Evolutionary conservation across 2,113 vertebrate genomes (phyloP), one percentile per base, ranked within the genome.

Genomic region (Triplophysa rosa): DNA sequence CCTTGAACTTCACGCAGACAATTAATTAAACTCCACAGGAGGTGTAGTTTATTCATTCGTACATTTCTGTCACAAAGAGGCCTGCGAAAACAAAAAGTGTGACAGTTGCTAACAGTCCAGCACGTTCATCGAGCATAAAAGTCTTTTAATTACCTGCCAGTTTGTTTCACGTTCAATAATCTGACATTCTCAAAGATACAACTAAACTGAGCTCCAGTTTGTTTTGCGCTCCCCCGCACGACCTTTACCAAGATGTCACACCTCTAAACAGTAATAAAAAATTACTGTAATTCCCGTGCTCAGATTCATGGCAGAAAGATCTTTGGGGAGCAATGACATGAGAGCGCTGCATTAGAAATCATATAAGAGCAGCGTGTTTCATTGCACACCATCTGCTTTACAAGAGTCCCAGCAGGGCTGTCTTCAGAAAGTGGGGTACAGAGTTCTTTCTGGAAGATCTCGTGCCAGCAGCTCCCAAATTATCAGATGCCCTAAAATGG

Each of bases 301-400:
- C 82, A 80, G 33, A 79, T 76, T 54, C 33, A 69, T 66, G 82
- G 26, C 77, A 80, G 26, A n/a, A 33, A n/a, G 49, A 59, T 52
- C 66, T 67, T 70, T n/a, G 19, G 67, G 63, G 79, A 81, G 62
- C 21, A 16, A 73, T 40, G 42, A 45, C 47, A 47, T n/a, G 16
- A 78, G 47, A 72, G 54, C 4, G 49, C 17, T 52, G 63, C 49
- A 47, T 7, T 12, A 52, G 68, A 54, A 78, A 67, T 63, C 73
- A 68, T 33, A 47, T 58, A 80, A 54, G 24, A 80, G 63, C 47
- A 26, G 73, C 4, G 61, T 68, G 26, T 66, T 67, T 74, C 33
- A 74, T 64, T 67, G 65, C 24, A 67, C 68, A 78, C 83, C 79
- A 84, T 84, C 83, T 84, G 83, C 67, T 78, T 42, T 33, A 77